Evolutionary conservation across 2,113 vertebrate genomes (phyloP).

Genomic region (Ammodytes dubius): DNA sequence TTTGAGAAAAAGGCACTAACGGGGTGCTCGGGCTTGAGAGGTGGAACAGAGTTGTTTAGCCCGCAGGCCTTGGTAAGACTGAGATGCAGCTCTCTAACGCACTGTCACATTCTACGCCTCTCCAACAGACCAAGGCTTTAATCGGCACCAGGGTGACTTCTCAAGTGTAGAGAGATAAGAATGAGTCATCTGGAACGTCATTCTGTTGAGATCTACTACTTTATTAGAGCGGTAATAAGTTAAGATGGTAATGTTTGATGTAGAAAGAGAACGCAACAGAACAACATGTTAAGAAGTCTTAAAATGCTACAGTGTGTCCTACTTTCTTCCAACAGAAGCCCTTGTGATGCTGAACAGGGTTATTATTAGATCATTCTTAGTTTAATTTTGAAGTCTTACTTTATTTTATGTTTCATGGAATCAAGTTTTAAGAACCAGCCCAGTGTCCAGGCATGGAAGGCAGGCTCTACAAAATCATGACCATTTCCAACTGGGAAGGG

Average conservation of each 20-base stretch:
- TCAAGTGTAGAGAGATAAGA: background rate
- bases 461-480: background rate
- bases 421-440: background rate
- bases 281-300: background rate
- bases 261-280: background rate
- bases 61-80: slow-evolving; percentile 4
- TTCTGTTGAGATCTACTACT: background rate
- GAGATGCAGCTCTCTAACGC: background rate
- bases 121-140: background rate
- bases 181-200: background rate
- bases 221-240: background rate
- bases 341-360: background rate
- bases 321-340: slow-evolving; percentile 8
- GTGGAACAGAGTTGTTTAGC: slow-evolving; percentile 46
- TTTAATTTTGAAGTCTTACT: background rate
- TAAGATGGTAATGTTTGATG: background rate
- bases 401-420: background rate
- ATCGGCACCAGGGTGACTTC: background rate
- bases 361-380: background rate
- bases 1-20: slow-evolving; percentile 15
- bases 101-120: background rate
- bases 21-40: slow-evolving; percentile 27
- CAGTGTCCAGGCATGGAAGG: background rate
- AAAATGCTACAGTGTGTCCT: background rate
- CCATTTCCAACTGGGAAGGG: background rate